phyloP scores from a whole-genome alignment of 2,888 invertebrate species.

The Nemotelus pantherinus region DNA sequence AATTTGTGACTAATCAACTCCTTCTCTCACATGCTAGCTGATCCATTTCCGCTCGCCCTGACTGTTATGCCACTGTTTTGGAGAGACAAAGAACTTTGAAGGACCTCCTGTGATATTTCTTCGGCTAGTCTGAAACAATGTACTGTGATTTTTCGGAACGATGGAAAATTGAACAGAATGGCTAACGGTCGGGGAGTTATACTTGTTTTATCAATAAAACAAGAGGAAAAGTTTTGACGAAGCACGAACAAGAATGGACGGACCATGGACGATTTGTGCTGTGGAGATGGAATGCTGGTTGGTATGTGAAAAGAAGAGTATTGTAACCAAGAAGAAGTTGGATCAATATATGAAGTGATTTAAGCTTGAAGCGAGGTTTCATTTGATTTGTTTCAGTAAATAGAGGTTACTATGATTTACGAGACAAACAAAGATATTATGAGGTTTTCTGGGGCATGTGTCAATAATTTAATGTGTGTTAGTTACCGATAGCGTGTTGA shows the following conservation, averaged over 20 bases:
- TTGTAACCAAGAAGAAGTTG: not conserved
- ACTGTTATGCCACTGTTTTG: too few relatives aligned
- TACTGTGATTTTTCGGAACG: not conserved
- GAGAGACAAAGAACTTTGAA: not conserved
- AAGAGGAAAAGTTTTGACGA: slow-evolving; percentile 9
- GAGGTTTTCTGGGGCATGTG: slow-evolving; percentile 8
- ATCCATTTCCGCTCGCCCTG: too few relatives aligned
- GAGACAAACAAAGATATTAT: not conserved
- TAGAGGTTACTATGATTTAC: not conserved
- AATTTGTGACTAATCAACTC: not conserved
- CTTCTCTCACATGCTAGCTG: not conserved
- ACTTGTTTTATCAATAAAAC: slow-evolving; percentile 51
- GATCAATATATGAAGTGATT: slow-evolving; percentile 48
- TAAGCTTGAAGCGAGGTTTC: not conserved
- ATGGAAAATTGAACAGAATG: slow-evolving; percentile 15
- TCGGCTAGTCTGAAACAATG: too few relatives aligned
- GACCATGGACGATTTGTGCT: too few relatives aligned
- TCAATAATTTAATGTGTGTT: not conserved
- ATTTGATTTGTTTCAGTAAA: not conserved
- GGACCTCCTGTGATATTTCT: not conserved
- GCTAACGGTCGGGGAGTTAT: slow-evolving; percentile 32
- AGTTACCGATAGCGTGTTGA: too few relatives aligned
- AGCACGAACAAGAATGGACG: too few relatives aligned
- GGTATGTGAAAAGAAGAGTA: too few relatives aligned
- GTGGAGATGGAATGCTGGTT: too few relatives aligned